A percentile compares a stretch with the other conserved stretches of the same genome.
Evolutionary conservation across 1,140 invertebrate genomes (phyloP).

Genomic region (Homalodisca vitripennis): DNA sequence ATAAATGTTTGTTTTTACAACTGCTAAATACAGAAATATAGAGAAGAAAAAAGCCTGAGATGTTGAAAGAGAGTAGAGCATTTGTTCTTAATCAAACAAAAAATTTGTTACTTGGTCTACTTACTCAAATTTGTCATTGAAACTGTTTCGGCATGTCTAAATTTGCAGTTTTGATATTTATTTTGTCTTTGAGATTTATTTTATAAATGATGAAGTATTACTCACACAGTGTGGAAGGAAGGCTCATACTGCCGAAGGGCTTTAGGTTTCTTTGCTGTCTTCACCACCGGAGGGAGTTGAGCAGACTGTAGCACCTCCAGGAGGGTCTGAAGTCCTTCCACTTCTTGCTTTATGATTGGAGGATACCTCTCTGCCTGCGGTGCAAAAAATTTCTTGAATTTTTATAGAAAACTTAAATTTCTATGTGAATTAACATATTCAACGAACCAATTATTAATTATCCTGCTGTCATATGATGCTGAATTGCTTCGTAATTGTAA

Average conservation of each 20-base stretch:
- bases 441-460: no score
- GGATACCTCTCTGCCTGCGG: conserved; percentile 65
- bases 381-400: no score
- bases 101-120: neutral
- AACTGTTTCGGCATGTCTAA: conserved; percentile 8
- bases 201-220: conserved; percentile 44
- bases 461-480: no score
- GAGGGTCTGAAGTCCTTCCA: conserved; percentile 50
- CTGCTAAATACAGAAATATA: no score
- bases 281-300: conserved; percentile 56
- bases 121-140: neutral
- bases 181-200: no score
- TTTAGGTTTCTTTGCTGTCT: conserved; percentile 71
- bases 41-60: no score
- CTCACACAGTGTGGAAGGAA: conserved; percentile 74
- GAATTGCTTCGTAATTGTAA: no score
- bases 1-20: no score
- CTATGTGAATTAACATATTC: no score
- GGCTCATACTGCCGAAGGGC: conserved; percentile 81
- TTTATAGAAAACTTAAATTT: conserved; percentile 10
- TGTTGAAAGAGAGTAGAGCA: no score
- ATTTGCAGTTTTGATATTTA: conserved; percentile 27
- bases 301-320: conserved; percentile 55
- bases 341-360: conserved; percentile 51
- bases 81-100: neutral